These are phyloP conservation scores for Caretta caretta DNA, from an alignment of 2,113 vertebrate genomes.

Conservation along the genomic window DNA sequence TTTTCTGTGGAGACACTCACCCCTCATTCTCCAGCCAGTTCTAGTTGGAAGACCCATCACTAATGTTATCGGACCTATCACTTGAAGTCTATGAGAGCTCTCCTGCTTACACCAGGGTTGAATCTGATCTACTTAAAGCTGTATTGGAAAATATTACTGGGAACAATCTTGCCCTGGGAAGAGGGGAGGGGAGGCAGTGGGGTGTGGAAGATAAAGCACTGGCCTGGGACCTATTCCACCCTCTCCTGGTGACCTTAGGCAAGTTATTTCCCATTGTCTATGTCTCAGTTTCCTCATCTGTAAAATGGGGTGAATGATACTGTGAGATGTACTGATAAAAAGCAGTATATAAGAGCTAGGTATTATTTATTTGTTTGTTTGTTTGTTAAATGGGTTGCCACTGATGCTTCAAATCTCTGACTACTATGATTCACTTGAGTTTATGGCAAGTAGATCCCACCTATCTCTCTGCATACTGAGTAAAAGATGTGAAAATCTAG, in stretches of 20 bases:
- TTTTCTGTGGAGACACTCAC: neutral
- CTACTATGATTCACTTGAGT: neutral
- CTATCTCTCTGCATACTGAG: neutral
- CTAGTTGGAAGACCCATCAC: neutral
- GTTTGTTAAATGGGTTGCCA: neutral
- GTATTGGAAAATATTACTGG: neutral
- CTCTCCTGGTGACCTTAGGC: neutral
- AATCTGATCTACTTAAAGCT: neutral
- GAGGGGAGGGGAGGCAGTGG: neutral
- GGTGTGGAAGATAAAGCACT: neutral
- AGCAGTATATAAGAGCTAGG: neutral
- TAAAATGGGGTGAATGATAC: neutral
- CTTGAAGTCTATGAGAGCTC: neutral
- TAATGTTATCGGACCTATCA: neutral
- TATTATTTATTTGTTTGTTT: neutral
- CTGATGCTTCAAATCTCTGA: neutral
- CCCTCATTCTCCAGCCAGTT: neutral
- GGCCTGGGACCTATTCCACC: neutral
- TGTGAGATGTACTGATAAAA: neutral
- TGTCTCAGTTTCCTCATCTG: neutral
- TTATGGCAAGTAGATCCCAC: neutral
- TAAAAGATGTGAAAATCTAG: neutral
- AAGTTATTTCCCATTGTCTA: neutral
- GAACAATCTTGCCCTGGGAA: no score
- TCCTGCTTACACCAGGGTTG: neutral